A percentile compares a stretch with the other conserved stretches of the same genome.
These are phyloP conservation scores for Colius striatus DNA, from an alignment of 2,113 vertebrate species.

Conservation along the genomic window DNA sequence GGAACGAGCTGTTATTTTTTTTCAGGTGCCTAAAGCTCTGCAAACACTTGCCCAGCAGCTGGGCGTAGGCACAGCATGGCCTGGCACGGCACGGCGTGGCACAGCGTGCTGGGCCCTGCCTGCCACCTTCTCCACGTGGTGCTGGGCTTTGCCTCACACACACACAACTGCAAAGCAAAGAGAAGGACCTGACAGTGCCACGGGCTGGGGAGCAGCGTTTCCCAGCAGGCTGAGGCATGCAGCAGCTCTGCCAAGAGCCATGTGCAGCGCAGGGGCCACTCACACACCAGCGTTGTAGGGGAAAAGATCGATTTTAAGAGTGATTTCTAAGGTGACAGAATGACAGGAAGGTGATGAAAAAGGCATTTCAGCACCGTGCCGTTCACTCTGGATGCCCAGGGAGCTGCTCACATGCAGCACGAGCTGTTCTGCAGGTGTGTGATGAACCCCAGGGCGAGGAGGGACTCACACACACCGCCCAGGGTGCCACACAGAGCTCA, in stretches of 20 bases:
- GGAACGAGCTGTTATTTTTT: neutral
- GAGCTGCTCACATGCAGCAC: accelerated
- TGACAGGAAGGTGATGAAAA: accelerated
- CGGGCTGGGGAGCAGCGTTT: accelerated
- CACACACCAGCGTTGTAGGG: accelerated
- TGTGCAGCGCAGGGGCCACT: accelerated
- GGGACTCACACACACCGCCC: neutral
- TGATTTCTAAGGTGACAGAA: accelerated
- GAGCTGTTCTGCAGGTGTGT: neutral
- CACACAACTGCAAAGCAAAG: neutral
- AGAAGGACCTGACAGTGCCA: accelerated
- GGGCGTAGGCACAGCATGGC: neutral
- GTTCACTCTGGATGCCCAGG: accelerated
- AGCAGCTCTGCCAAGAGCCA: neutral
- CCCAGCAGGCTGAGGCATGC: accelerated
- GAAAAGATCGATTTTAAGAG: neutral
- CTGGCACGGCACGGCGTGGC: accelerated
- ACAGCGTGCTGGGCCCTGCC: accelerated
- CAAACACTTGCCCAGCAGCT: neutral
- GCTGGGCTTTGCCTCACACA: neutral
- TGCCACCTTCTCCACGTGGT: accelerated
- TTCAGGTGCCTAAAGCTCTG: neutral
- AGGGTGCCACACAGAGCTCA: neutral
- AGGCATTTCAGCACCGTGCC: neutral
- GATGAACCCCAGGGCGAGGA: accelerated